A percentile compares a stretch with the other conserved stretches of the same genome.
These are phyloP conservation scores for Pollimyrus isidori DNA, from an alignment of 2,113 vertebrate genomes.

Conservation along the genomic window DNA sequence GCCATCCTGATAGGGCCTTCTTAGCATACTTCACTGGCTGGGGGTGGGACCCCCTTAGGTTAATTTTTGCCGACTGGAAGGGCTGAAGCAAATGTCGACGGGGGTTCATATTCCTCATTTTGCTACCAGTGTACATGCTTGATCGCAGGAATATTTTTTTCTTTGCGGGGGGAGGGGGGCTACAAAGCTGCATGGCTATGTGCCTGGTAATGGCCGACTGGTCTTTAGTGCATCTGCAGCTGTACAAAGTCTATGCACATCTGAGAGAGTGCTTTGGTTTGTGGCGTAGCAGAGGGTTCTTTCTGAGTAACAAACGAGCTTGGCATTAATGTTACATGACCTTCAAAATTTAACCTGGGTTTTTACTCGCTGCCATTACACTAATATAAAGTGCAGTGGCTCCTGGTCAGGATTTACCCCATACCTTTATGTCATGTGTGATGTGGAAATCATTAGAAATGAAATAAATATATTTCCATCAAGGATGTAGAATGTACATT, in stretches of 20 bases:
- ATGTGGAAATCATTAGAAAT: background rate
- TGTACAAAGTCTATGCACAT: background rate
- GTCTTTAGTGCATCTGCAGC: background rate
- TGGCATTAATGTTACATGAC: background rate
- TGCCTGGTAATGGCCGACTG: background rate
- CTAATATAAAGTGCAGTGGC: background rate
- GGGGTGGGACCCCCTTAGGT: background rate
- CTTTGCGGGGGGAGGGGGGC: background rate
- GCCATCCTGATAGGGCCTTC: background rate
- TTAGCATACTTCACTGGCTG: background rate
- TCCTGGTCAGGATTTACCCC: background rate
- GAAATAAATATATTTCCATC: background rate
- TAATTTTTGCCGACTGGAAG: background rate
- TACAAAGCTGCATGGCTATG: background rate
- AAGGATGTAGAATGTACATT: background rate
- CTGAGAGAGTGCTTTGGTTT: background rate
- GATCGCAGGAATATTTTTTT: background rate
- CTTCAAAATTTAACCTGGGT: background rate
- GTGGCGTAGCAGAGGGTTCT: background rate
- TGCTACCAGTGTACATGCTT: background rate
- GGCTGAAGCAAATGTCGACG: too few relatives aligned
- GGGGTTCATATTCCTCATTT: too few relatives aligned
- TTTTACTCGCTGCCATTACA: background rate
- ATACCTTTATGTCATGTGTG: background rate
- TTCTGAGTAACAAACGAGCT: background rate